These are phyloP conservation scores for Myrmophylax atrothorax DNA, from an alignment of 2,113 vertebrate genomes.

Conservation along the genomic window DNA sequence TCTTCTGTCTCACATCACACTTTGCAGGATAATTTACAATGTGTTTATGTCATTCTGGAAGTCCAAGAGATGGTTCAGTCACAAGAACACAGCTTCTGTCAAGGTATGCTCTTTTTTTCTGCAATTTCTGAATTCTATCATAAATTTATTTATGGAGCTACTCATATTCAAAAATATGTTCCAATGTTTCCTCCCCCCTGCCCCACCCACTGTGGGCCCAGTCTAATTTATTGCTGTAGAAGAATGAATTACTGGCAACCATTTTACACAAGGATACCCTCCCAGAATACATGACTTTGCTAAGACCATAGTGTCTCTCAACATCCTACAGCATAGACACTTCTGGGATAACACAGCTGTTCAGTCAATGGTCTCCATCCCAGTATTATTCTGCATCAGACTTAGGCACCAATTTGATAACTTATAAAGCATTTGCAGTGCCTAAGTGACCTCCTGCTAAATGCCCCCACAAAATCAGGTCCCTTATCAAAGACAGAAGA, in stretches of 20 bases:
- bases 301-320: not conserved
- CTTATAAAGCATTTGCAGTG: not conserved
- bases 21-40: not conserved
- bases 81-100: not conserved
- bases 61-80: not conserved
- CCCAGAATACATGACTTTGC: not conserved
- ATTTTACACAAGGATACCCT: not conserved
- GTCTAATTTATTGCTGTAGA: not conserved
- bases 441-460: not conserved
- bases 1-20: not conserved
- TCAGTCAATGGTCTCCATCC: not conserved
- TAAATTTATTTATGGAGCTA: not conserved
- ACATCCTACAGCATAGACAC: not conserved
- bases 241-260: not conserved
- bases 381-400: not conserved
- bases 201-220: fast-evolving
- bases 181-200: not conserved
- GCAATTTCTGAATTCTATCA: not conserved
- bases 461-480: not conserved
- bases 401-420: not conserved
- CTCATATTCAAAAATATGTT: not conserved
- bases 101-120: fast-evolving
- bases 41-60: not conserved
- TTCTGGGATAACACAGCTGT: not conserved
- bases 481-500: not conserved